A percentile compares a stretch with the other conserved stretches of the same genome.
Conservation (phyloP, 2,797 vertebrate genomes). For the Ctenosaura bakeri region DNA sequence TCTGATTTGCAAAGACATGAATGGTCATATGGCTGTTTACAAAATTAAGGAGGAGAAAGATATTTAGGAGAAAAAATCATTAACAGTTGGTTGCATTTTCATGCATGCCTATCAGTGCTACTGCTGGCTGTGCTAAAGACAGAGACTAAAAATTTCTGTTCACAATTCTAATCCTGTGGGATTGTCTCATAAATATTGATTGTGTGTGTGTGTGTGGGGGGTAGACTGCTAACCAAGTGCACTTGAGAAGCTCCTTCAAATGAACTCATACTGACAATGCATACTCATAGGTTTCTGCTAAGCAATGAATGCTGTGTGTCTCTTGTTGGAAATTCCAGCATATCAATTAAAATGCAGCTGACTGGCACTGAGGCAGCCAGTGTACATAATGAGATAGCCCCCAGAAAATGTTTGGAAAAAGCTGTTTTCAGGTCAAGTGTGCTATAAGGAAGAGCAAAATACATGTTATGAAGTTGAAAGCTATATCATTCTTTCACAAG, state of each 20-base stretch:
- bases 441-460: neutral
- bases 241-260: conserved; percentile 26
- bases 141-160: neutral
- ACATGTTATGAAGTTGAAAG: neutral
- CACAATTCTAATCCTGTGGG: neutral
- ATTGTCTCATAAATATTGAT: neutral
- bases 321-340: neutral
- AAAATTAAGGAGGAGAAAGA: conserved; percentile 30
- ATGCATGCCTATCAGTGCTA: conserved; percentile 18
- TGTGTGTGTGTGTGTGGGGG: neutral
- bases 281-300: conserved; percentile 12
- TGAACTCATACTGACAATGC: conserved; percentile 20
- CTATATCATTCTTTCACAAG: neutral
- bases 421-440: neutral
- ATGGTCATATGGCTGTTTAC: conserved; percentile 85
- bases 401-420: neutral
- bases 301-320: neutral
- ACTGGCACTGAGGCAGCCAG: accelerated
- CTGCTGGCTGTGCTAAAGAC: conserved; percentile 10
- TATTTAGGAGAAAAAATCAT: conserved; percentile 36
- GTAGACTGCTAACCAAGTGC: neutral
- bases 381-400: conserved; percentile 2
- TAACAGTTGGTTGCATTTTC: conserved; percentile 32
- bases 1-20: conserved; percentile 81
- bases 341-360: neutral